Evolutionary conservation across 2,113 vertebrate species (phyloP).

Genomic region (Ctenomys sociabilis): DNA sequence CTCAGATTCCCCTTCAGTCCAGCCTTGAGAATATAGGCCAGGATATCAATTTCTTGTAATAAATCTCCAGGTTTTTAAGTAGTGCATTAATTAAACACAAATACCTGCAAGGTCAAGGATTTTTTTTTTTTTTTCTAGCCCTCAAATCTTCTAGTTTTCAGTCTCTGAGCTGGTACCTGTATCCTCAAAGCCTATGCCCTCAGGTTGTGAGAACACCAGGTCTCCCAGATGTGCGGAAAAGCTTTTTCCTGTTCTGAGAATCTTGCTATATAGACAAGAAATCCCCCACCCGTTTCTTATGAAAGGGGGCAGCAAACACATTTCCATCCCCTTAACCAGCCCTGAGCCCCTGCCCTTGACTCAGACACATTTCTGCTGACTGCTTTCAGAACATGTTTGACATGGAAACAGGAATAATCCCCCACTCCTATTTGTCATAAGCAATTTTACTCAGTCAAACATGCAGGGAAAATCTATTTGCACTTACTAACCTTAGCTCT

Average conservation of each 20-base stretch:
- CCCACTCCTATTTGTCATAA: background rate
- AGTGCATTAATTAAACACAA: conserved; percentile 57
- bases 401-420: background rate
- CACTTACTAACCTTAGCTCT: background rate
- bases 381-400: conserved; percentile 25
- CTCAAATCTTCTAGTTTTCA: background rate
- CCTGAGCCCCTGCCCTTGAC: background rate
- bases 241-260: background rate
- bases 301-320: background rate
- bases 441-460: conserved; percentile 10
- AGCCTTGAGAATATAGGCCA: background rate
- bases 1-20: background rate
- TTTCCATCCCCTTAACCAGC: background rate
- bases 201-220: background rate
- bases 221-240: background rate
- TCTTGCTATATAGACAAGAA: background rate
- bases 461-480: background rate
- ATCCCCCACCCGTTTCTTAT: background rate
- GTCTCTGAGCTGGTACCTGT: background rate
- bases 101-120: background rate
- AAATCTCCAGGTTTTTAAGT: conserved; percentile 29
- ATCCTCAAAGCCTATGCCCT: background rate
- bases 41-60: background rate
- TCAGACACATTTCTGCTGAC: background rate
- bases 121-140: background rate